A percentile compares a stretch with the other conserved stretches of the same genome.
Conservation (phyloP, 2,888 invertebrate species). For the Pollenia angustigena region DNA sequence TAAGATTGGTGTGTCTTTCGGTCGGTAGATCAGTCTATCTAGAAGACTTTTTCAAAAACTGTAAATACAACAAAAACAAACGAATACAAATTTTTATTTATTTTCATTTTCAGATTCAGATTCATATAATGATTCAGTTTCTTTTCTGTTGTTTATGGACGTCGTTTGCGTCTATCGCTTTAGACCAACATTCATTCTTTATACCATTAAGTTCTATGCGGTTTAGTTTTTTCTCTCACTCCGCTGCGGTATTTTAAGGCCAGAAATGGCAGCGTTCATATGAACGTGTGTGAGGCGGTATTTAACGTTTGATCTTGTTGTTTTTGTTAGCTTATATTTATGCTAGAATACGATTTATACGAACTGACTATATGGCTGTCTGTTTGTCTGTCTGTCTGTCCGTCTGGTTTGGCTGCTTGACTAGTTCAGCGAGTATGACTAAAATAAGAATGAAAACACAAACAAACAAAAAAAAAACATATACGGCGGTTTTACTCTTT, state of each 20-base stretch:
- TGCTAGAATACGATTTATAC: slow-evolving; percentile 56
- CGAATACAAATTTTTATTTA: not conserved
- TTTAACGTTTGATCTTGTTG: slow-evolving; percentile 59
- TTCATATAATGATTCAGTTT: slow-evolving; percentile 59
- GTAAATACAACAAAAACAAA: slow-evolving; percentile 21
- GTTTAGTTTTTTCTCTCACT: slow-evolving; percentile 1
- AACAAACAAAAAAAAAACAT: not conserved
- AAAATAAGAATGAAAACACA: slow-evolving; percentile 40
- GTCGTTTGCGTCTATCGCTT: slow-evolving; percentile 34
- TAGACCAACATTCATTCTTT: slow-evolving; percentile 13
- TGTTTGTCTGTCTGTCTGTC: slow-evolving; percentile 1
- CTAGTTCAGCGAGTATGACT: slow-evolving; percentile 52
- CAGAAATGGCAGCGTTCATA: slow-evolving; percentile 7
- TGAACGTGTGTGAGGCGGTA: slow-evolving; percentile 51
- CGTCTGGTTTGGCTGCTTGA: slow-evolving; percentile 16
- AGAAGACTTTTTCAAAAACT: not conserved
- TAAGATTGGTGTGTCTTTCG: slow-evolving; percentile 26
- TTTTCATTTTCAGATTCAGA: slow-evolving; percentile 49
- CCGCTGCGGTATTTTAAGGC: slow-evolving; percentile 3
- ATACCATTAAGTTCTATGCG: slow-evolving; percentile 36
- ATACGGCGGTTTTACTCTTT: slow-evolving; percentile 67
- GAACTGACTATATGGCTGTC: slow-evolving; percentile 16
- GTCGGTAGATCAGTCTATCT: not conserved
- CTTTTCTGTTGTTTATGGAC: slow-evolving; percentile 40
- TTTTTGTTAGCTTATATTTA: slow-evolving; percentile 58